Conservation (phyloP, 2,797 vertebrate genomes). For the Rhinatrema bivittatum region DNA sequence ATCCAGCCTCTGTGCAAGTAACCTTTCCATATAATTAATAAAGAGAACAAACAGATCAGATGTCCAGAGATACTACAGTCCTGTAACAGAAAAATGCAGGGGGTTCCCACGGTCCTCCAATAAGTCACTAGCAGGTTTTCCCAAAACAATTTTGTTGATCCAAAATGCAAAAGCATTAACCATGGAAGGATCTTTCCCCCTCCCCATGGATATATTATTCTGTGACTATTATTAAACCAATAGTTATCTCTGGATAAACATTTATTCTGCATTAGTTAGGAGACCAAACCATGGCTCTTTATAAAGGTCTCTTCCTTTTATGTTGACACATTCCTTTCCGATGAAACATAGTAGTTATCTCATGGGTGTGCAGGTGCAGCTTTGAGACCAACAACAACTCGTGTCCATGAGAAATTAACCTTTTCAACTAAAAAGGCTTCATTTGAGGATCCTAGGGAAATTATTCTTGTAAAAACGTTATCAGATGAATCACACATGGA, state of each 20-base stretch:
- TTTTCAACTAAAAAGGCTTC: conserved; percentile 13
- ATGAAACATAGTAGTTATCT: conserved; percentile 21
- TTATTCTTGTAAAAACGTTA: too few species aligned
- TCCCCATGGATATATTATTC: neutral
- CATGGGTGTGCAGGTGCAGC: conserved; percentile 7
- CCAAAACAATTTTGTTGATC: too few species aligned
- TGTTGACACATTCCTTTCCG: conserved; percentile 30
- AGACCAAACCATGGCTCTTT: conserved; percentile 28
- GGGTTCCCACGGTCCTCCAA: too few species aligned
- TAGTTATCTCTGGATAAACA: conserved; percentile 18
- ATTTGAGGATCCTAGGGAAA: conserved; percentile 8
- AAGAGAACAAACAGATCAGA: too few species aligned
- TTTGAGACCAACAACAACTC: conserved; percentile 17
- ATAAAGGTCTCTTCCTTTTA: conserved; percentile 18
- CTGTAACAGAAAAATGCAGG: too few species aligned
- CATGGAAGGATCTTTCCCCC: too few species aligned
- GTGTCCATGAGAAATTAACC: conserved; percentile 28
- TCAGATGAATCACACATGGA: too few species aligned
- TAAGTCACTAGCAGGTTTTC: too few species aligned
- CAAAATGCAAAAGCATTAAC: too few species aligned
- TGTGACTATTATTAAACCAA: conserved; percentile 7
- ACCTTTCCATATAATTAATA: too few species aligned
- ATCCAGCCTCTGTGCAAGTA: too few species aligned
- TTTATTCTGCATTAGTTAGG: conserved; percentile 36
- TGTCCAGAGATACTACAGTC: too few species aligned